Conservation (phyloP, 1,140 invertebrate genomes). For the Drosophila arizonae region DNA sequence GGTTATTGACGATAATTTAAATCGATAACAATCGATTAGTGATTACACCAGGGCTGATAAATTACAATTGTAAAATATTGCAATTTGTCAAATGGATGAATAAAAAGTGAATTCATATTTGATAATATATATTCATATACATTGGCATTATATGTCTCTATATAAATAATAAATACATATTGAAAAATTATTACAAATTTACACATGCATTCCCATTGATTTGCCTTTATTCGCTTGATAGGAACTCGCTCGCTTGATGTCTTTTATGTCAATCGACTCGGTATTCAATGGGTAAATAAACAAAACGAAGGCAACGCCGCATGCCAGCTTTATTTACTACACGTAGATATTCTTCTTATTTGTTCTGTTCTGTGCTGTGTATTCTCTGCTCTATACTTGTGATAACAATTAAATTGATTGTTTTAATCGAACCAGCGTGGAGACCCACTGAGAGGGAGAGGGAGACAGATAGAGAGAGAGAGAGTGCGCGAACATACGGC, state of each 20-base stretch:
- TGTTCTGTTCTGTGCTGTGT: conserved; percentile 23
- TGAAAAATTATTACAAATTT: neutral
- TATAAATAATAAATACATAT: neutral
- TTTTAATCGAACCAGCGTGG: conserved; percentile 41
- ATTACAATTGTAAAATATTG: neutral
- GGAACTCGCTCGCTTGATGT: conserved; percentile 3
- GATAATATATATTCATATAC: no score
- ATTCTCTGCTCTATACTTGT: conserved; percentile 17
- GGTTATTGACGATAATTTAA: conserved; percentile 1
- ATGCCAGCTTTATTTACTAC: conserved; percentile 43
- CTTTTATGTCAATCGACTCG: conserved; percentile 4
- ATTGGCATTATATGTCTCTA: no score
- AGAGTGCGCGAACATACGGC: conserved; percentile 35
- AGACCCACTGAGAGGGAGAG: no score
- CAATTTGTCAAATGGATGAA: no score
- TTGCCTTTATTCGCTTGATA: neutral
- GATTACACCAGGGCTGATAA: neutral
- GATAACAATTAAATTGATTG: conserved; percentile 76
- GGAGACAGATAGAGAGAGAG: neutral
- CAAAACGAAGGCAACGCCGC: conserved; percentile 9
- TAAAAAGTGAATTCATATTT: no score
- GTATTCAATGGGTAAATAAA: conserved; percentile 25
- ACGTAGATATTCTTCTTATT: conserved; percentile 25
- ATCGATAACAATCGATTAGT: conserved; percentile 5
- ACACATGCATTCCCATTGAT: neutral